Evolutionary conservation across 2,888 invertebrate species (phyloP).

Genomic region (Platynereis dumerilii): DNA sequence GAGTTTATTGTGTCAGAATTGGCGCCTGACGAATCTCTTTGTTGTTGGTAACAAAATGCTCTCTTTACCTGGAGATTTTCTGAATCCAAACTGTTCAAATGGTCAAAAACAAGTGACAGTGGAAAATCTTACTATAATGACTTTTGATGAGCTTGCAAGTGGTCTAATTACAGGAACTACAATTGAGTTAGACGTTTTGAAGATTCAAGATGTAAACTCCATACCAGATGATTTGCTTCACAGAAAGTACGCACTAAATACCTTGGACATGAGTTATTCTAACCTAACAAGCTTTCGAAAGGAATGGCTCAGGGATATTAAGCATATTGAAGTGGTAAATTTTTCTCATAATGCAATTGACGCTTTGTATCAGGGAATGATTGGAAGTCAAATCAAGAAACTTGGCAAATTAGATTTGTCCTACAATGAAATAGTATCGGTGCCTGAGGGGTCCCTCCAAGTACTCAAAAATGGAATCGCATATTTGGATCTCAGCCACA

Average conservation of each 20-base stretch:
- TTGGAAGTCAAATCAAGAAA: slow-evolving; percentile 5
- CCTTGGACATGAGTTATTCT: slow-evolving; percentile 8
- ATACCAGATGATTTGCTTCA: slow-evolving; percentile 5
- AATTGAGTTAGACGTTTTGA: neutral
- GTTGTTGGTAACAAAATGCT: neutral
- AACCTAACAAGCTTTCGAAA: neutral
- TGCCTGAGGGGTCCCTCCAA: neutral
- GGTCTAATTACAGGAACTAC: too few relatives aligned
- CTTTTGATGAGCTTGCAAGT: too few relatives aligned
- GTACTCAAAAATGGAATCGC: neutral
- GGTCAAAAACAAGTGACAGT: too few relatives aligned
- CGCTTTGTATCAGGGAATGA: neutral
- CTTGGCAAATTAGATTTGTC: slow-evolving; percentile 12
- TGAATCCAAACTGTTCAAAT: neutral
- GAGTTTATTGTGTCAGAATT: too few relatives aligned
- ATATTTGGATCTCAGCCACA: slow-evolving; percentile 10
- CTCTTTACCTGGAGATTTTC: slow-evolving; percentile 9
- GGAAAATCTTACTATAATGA: too few relatives aligned
- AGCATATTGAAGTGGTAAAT: neutral
- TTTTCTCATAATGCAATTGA: slow-evolving; percentile 4
- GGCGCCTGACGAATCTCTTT: neutral
- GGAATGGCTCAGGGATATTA: slow-evolving; percentile 5
- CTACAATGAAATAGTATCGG: neutral
- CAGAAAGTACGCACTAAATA: neutral
- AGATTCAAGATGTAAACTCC: neutral